Percentiles rank a stretch among this genome's conserved stretches.
Evolutionary conservation across 2,888 invertebrate species (phyloP).

Genomic region (Diabrotica balteata): DNA sequence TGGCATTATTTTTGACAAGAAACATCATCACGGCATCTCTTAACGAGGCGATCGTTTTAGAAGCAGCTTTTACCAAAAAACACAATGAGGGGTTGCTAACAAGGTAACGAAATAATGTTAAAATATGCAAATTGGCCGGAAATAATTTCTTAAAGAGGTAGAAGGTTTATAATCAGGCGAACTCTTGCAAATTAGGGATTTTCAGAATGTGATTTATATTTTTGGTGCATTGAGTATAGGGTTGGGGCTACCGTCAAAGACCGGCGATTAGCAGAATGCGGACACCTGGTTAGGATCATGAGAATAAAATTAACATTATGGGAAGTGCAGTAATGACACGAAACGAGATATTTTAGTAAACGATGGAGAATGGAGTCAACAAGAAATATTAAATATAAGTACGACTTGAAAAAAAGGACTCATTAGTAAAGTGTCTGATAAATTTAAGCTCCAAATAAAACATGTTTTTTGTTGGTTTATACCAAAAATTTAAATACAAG

Average conservation of each 20-base stretch:
- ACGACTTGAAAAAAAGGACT: no score
- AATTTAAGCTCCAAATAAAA: no score
- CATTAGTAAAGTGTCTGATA: no score
- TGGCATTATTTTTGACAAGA: not conserved
- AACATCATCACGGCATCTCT: not conserved
- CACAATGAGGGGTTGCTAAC: conserved; percentile 14
- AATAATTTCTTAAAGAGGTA: conserved; percentile 35
- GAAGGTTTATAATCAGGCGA: conserved; percentile 34
- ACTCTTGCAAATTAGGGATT: conserved; percentile 35
- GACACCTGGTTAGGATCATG: conserved; percentile 44
- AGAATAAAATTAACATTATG: no score
- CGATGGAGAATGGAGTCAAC: no score
- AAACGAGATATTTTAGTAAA: no score
- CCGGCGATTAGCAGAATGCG: conserved; percentile 44
- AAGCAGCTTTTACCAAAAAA: not conserved
- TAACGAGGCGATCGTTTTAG: not conserved
- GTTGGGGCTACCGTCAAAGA: conserved; percentile 41
- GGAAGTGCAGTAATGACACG: no score
- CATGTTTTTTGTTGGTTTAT: no score
- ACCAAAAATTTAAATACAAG: no score
- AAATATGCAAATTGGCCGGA: conserved; percentile 31
- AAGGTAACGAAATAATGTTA: conserved; percentile 17
- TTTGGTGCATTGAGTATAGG: conserved; percentile 41
- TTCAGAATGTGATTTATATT: conserved; percentile 41
- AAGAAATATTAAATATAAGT: no score